A percentile compares a stretch with the other conserved stretches of the same genome.
Evolutionary conservation across 2,113 vertebrate species (phyloP).

Genomic region (Rostratula benghalensis): DNA sequence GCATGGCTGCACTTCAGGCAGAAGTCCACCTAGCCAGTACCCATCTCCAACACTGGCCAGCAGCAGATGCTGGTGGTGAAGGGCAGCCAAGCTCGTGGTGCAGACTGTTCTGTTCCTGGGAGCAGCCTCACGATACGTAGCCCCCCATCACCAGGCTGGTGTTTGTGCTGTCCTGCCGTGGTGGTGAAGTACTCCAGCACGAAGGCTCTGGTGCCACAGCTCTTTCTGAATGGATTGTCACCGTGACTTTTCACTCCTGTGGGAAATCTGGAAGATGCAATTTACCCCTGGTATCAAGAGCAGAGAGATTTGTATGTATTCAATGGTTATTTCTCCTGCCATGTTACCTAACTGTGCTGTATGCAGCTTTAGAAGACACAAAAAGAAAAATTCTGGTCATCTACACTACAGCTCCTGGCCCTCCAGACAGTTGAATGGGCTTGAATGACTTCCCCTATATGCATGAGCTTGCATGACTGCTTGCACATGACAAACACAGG

Average conservation of each 20-base stretch:
- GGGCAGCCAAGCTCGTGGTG: not conserved
- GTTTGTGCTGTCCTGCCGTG: rapidly evolving
- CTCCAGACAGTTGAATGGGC: not conserved
- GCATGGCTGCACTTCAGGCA: not conserved
- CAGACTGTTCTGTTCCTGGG: not conserved
- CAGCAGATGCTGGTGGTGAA: not conserved
- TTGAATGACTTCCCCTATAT: not conserved
- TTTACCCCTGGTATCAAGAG: not conserved
- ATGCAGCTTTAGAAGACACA: not conserved
- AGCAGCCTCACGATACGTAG: rapidly evolving
- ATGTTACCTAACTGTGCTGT: not conserved
- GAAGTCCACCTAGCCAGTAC: not conserved
- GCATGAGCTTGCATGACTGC: not conserved
- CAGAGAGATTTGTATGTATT: not conserved
- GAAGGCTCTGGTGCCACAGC: not conserved
- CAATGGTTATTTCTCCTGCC: not conserved
- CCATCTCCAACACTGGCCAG: not conserved
- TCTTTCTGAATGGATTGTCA: not conserved
- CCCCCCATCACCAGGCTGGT: not conserved
- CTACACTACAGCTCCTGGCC: not conserved
- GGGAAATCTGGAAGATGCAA: not conserved
- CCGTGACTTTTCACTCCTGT: rapidly evolving
- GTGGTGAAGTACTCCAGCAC: not conserved
- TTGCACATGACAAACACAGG: not conserved
- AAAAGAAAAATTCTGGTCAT: not conserved